Evolutionary conservation across 2,113 vertebrate genomes (phyloP), one percentile per base, ranked within the genome.

Genomic region (Mus pahari): DNA sequence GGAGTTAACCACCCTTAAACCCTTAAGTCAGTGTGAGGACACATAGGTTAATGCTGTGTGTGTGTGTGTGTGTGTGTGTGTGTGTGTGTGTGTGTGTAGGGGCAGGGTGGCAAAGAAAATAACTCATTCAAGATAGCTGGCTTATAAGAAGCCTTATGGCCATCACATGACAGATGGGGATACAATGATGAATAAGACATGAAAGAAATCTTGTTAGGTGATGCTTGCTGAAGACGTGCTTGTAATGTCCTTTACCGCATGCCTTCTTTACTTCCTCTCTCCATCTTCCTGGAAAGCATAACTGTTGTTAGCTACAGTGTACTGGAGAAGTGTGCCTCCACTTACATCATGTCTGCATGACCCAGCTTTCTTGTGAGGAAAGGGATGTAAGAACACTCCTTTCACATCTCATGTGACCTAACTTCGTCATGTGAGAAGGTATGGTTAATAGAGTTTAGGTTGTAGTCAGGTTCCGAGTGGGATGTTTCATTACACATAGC

Each of bases 121-220:
- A 70, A 94, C 77, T 36, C 64, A 70, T 64, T 94, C n/a, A 73
- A 95, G 28, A 91, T 1, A 83, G 10, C 62, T 87, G 7, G 17
- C 17, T 95, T 31, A 64, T 55, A 91, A 92, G 42, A 62, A 91
- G 19, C 60, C 4, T 92, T 48, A 36, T 16, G 71, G 3, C 17
- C 26, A 71, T 96, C 82, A 82, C 39, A 48, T 86, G 81, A 68
- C 50, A 42, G 28, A 87, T n/a, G 4, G 24, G n/a, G 74, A 89
- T 66, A 77, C 4, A 83, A 88, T 81, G 24, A 96, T 88, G 50
- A 95, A 17, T 42, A 92, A 92, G 71, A 73, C 50, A 22, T 31
- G 36, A 62, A 74, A 79, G 31, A 90, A 82, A 24, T 78, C 62
- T 86, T 81, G 78, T n/a, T 60, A 19, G 11, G 66, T 86, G 31